Conservation (phyloP, 2,888 invertebrate genomes). For the Diaphora mendica region DNA sequence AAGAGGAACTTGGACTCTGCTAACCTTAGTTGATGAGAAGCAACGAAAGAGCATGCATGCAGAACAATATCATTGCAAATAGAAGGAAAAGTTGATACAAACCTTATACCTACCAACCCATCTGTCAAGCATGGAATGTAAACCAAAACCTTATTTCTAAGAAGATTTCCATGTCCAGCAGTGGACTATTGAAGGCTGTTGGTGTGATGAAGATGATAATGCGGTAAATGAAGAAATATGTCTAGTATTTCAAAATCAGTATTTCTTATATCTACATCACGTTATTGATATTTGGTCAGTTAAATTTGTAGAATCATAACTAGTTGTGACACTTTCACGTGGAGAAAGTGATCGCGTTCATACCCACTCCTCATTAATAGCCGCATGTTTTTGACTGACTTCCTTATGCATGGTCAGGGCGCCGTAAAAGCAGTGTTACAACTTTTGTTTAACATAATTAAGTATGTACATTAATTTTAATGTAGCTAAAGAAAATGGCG, state of each 20-base stretch:
- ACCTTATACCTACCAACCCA: too few relatives aligned
- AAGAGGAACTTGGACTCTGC: too few relatives aligned
- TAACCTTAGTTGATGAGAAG: too few relatives aligned
- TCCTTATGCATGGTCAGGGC: constrained; percentile 26
- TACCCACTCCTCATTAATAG: constrained; percentile 40
- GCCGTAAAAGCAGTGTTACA: neutral
- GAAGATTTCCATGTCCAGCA: too few relatives aligned
- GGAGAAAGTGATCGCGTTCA: constrained; percentile 48
- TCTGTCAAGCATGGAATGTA: too few relatives aligned
- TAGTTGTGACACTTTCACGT: constrained; percentile 51
- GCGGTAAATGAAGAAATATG: too few relatives aligned
- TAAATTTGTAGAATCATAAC: constrained; percentile 51
- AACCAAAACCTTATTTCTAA: too few relatives aligned
- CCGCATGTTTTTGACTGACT: constrained; percentile 32
- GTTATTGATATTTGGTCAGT: constrained; percentile 12
- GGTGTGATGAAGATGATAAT: too few relatives aligned
- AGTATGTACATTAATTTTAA: neutral
- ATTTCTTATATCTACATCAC: neutral
- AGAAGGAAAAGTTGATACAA: too few relatives aligned
- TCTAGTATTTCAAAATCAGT: neutral
- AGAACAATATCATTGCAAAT: too few relatives aligned
- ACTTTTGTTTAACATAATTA: neutral
- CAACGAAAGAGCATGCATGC: too few relatives aligned
- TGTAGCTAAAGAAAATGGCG: neutral
- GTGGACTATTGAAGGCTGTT: too few relatives aligned